These are phyloP conservation scores for Lithobius niger DNA, from an alignment of 1,140 invertebrate species.

Conservation along the genomic window DNA sequence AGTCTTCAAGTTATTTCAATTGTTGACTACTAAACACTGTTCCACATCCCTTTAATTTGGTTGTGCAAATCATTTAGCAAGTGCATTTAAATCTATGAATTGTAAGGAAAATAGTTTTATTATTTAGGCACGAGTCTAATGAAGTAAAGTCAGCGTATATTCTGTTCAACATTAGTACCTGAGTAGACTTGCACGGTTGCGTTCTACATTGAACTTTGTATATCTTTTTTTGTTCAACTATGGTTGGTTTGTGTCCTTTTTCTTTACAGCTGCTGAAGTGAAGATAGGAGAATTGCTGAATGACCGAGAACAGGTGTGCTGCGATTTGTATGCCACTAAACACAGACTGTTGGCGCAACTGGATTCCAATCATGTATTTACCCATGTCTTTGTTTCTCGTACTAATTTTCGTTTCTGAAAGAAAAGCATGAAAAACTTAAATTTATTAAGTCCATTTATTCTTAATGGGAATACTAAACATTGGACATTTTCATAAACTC, in stretches of 20 bases:
- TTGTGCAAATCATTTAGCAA: no score
- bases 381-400: neutral
- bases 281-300: conserved; percentile 17
- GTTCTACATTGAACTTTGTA: no score
- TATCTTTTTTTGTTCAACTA: neutral
- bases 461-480: conserved; percentile 27
- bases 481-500: neutral
- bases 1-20: no score
- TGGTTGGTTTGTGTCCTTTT: neutral
- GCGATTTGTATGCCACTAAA: conserved; percentile 13
- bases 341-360: conserved; percentile 27
- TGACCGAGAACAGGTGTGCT: conserved; percentile 20
- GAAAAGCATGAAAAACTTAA: conserved; percentile 2
- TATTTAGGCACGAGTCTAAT: no score
- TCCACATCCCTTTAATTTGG: no score
- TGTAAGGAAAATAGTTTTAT: no score
- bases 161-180: no score
- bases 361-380: conserved; percentile 30
- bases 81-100: no score
- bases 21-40: no score
- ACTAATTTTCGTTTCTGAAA: neutral
- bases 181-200: no score
- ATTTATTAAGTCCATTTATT: neutral
- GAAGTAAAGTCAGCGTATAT: no score
- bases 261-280: conserved; percentile 17